Conservation (phyloP, 2,113 vertebrate species). For the Sebastes fasciatus region DNA sequence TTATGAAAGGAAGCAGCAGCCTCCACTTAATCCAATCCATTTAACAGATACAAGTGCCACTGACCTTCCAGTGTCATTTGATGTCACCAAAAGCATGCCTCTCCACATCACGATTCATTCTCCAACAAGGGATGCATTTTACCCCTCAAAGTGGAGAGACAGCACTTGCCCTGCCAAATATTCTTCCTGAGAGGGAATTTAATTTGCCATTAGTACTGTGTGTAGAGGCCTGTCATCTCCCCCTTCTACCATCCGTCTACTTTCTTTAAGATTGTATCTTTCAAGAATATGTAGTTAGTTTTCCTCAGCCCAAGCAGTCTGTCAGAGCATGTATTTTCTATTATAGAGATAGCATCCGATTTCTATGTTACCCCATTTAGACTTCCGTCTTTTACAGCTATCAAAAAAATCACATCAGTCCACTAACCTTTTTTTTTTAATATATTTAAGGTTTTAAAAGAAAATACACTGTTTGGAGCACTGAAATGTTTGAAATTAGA, state of each 20-base stretch:
- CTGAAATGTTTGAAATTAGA: constrained; percentile 90
- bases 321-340: constrained; percentile 93
- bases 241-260: constrained; percentile 65
- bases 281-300: constrained; percentile 84
- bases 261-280: constrained; percentile 85
- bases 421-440: constrained; percentile 93
- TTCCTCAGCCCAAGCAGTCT: constrained; percentile 87
- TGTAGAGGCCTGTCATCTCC: constrained; percentile 80
- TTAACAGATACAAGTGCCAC: constrained; percentile 84
- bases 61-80: constrained; percentile 85
- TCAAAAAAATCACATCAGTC: constrained; percentile 93
- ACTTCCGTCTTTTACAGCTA: constrained; percentile 92
- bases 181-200: constrained; percentile 78
- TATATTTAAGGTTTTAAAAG: constrained; percentile 88
- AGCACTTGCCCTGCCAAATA: constrained; percentile 81
- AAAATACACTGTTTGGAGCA: constrained; percentile 84
- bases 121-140: constrained; percentile 78
- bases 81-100: constrained; percentile 80
- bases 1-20: constrained; percentile 82
- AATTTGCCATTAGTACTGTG: constrained; percentile 86
- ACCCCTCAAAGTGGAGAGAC: constrained; percentile 72
- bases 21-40: constrained; percentile 85
- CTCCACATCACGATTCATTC: constrained; percentile 79
- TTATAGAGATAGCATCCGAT: constrained; percentile 95
- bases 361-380: constrained; percentile 92